phyloP scores from a whole-genome alignment of 2,888 invertebrate species.

The Pediacus dermestoides region DNA sequence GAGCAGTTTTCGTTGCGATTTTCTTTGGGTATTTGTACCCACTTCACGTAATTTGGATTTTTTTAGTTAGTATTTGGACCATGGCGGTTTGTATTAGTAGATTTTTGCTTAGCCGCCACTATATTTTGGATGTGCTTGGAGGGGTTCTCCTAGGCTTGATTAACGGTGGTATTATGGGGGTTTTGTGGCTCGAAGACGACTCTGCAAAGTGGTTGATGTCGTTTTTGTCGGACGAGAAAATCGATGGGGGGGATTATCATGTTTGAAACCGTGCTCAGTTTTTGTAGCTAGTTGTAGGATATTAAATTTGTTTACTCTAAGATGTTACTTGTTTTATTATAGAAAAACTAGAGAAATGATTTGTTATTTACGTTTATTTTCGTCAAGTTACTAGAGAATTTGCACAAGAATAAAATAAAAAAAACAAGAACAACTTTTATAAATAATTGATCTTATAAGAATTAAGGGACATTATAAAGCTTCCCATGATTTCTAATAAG shows the following conservation, averaged over 20 bases:
- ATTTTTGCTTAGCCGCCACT: conserved; percentile 80
- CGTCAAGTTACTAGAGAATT: too few species aligned
- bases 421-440: too few species aligned
- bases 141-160: conserved; percentile 72
- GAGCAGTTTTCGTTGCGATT: conserved; percentile 71
- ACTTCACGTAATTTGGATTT: conserved; percentile 56
- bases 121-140: conserved; percentile 76
- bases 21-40: conserved; percentile 68
- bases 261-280: too few species aligned
- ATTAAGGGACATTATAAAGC: too few species aligned
- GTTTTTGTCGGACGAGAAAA: conserved; percentile 64
- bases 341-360: too few species aligned
- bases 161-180: conserved; percentile 60
- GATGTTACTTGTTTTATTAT: too few species aligned
- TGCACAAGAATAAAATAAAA: too few species aligned
- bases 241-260: conserved; percentile 67
- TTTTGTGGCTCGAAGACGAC: conserved; percentile 68
- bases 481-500: too few species aligned
- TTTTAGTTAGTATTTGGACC: conserved; percentile 72
- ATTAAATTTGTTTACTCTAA: too few species aligned
- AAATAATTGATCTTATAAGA: too few species aligned
- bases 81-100: conserved; percentile 72
- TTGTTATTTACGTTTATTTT: too few species aligned
- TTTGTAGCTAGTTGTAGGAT: too few species aligned
- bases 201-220: conserved; percentile 59